Evolutionary conservation across 2,113 vertebrate genomes (phyloP).

Genomic region (Columbina picui): DNA sequence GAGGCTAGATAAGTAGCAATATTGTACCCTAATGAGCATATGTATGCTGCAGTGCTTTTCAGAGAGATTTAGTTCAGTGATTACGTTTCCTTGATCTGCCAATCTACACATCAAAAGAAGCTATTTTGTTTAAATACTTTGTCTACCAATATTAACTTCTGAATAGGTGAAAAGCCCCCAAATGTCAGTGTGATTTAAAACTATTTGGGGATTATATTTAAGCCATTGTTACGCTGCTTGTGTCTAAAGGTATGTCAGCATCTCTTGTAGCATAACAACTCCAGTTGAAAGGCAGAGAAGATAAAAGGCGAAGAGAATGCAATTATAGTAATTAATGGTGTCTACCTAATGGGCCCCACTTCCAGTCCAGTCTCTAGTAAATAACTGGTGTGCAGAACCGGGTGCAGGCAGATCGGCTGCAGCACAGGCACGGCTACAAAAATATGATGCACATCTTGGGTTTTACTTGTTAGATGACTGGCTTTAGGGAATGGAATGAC

Average conservation of each 20-base stretch:
- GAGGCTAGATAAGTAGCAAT: slow-evolving; percentile 2
- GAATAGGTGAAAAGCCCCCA: background rate
- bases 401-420: background rate
- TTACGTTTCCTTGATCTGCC: slow-evolving; percentile 55
- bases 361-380: slow-evolving; percentile 14
- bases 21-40: slow-evolving; percentile 30
- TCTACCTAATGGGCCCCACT: background rate
- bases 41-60: background rate
- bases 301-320: slow-evolving; percentile 54
- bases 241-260: slow-evolving; percentile 22
- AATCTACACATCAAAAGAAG: slow-evolving; percentile 60
- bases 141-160: slow-evolving; percentile 25
- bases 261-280: background rate
- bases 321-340: slow-evolving; percentile 35
- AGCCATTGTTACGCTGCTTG: background rate
- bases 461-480: background rate
- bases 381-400: background rate
- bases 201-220: slow-evolving; percentile 33
- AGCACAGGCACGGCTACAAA: background rate
- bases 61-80: slow-evolving; percentile 46
- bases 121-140: slow-evolving; percentile 48
- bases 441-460: background rate
- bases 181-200: background rate
- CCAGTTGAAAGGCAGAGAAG: slow-evolving; percentile 53
- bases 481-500: background rate